Percentiles rank a stretch among this genome's conserved stretches.
Evolutionary conservation across 2,888 invertebrate species (phyloP).

Genomic region (Coelogynopora nodosa): DNA sequence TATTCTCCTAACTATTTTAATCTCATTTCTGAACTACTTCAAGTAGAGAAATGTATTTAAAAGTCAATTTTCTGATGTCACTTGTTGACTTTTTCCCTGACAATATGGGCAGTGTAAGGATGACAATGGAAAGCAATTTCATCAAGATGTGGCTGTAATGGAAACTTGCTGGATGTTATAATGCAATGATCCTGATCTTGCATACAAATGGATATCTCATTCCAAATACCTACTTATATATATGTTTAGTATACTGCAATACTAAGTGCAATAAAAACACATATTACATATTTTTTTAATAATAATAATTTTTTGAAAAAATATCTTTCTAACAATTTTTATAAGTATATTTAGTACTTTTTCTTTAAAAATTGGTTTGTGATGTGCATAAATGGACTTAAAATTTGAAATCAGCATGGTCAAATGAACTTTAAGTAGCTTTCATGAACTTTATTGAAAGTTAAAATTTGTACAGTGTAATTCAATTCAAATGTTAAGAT

Average conservation of each 20-base stretch:
- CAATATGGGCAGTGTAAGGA: too few relatives aligned
- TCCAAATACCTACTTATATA: not conserved
- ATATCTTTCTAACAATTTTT: not conserved
- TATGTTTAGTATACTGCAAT: not conserved
- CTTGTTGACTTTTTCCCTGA: constrained; percentile 33
- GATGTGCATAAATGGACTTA: not conserved
- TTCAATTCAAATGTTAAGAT: too few relatives aligned
- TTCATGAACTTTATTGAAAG: not conserved
- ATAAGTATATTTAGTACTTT: not conserved
- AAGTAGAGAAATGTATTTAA: constrained; percentile 4
- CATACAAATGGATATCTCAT: not conserved
- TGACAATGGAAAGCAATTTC: constrained; percentile 27
- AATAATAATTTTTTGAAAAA: not conserved
- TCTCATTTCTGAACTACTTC: too few relatives aligned
- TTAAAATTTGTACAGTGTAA: constrained; percentile 16
- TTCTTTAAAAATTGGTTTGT: not conserved
- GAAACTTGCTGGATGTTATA: constrained; percentile 10
- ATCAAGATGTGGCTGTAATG: constrained; percentile 30
- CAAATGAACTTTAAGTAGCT: not conserved
- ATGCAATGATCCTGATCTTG: constrained; percentile 1
- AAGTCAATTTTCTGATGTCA: constrained; percentile 1
- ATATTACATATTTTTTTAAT: not conserved
- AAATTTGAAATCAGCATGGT: constrained; percentile 25
- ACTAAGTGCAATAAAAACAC: too few relatives aligned
- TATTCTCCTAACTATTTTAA: not conserved